Conservation (phyloP, 2,113 vertebrate genomes). For the Neogale vison region DNA sequence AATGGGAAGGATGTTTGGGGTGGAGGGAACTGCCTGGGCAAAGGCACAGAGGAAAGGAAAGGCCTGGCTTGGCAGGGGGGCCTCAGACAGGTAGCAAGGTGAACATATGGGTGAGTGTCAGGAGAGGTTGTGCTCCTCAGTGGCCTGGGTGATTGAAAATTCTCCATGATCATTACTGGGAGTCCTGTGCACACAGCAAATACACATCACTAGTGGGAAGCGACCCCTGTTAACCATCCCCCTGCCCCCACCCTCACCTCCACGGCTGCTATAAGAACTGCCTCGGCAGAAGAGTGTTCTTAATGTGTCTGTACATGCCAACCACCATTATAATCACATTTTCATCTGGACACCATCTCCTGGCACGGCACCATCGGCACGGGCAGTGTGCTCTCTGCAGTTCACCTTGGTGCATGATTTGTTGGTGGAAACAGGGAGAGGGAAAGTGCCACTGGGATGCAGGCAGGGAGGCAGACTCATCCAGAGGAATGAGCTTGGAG, state of each 20-base stretch:
- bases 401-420: slow-evolving; percentile 33
- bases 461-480: not conserved
- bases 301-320: not conserved
- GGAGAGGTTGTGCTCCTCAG: not conserved
- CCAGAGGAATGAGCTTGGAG: not conserved
- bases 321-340: not conserved
- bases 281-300: not conserved
- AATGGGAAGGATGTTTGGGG: not conserved
- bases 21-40: not conserved
- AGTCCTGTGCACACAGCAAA: not conserved
- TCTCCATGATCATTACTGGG: not conserved
- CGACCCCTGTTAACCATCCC: not conserved
- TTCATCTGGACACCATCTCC: slow-evolving; percentile 13
- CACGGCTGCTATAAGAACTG: not conserved
- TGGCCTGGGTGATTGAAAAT: not conserved
- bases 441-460: not conserved
- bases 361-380: not conserved
- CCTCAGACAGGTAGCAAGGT: not conserved
- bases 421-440: not conserved
- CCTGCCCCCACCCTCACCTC: accelerated
- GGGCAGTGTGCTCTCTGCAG: not conserved
- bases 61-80: not conserved
- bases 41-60: not conserved
- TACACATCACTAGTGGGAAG: not conserved
- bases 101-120: accelerated